Percentiles rank a stretch among this genome's conserved stretches.
These are phyloP conservation scores for Heliconius eleuchia DNA, from an alignment of 1,140 invertebrate species.

Conservation along the genomic window DNA sequence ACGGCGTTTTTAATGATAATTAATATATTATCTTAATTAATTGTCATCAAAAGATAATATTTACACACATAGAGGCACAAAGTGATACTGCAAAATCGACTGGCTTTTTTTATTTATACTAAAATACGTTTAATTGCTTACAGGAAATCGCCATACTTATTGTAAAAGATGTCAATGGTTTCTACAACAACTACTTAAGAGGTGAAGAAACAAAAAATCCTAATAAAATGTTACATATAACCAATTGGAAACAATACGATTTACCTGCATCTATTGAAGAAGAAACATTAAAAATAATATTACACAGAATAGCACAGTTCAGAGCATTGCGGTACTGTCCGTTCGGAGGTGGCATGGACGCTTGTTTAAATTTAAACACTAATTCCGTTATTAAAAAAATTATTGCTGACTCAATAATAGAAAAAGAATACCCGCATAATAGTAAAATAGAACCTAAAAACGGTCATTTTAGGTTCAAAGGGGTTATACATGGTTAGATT, in stretches of 20 bases:
- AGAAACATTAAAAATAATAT: conserved; percentile 4
- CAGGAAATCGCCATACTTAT: not conserved
- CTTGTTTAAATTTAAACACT: not conserved
- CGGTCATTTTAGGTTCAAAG: too few relatives aligned
- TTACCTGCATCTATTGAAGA: not conserved
- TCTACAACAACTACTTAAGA: not conserved
- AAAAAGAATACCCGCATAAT: not conserved
- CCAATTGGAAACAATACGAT: not conserved
- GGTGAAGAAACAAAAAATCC: not conserved
- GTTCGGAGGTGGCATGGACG: not conserved
- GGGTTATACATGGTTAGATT: too few relatives aligned
- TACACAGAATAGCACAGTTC: not conserved
- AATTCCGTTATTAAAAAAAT: not conserved
- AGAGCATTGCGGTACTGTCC: not conserved
- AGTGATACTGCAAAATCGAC: too few relatives aligned
- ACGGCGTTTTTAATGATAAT: too few relatives aligned
- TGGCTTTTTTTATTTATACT: not conserved
- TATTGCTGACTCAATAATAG: not conserved
- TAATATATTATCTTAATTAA: too few relatives aligned
- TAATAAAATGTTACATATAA: not conserved
- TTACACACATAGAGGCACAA: too few relatives aligned
- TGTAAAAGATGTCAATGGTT: not conserved
- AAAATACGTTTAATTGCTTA: not conserved
- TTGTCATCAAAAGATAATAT: too few relatives aligned
- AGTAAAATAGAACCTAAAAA: not conserved